phyloP scores from a whole-genome alignment of 2,797 vertebrate species.

The Falco biarmicus region DNA sequence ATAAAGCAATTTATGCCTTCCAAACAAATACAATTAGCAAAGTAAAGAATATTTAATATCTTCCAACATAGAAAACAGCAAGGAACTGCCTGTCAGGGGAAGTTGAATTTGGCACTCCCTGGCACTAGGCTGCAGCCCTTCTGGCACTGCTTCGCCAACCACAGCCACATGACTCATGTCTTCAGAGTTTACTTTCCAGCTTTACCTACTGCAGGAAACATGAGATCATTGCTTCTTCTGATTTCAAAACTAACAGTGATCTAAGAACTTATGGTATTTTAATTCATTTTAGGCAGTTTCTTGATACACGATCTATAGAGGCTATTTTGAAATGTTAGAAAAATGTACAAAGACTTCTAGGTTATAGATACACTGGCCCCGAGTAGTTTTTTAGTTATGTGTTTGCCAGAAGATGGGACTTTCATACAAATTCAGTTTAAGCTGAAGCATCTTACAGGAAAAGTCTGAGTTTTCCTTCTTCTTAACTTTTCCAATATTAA shows the following conservation, averaged over 20 bases:
- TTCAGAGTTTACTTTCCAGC: background rate
- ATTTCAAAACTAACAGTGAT: background rate
- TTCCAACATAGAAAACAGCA: background rate
- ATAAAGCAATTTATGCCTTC: background rate
- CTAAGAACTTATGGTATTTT: background rate
- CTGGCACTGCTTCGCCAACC: rapidly evolving
- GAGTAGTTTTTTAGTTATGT: background rate
- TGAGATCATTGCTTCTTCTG: background rate
- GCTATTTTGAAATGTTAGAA: background rate
- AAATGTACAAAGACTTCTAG: background rate
- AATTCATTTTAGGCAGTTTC: background rate
- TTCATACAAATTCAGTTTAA: background rate
- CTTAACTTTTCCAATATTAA: background rate
- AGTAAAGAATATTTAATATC: background rate
- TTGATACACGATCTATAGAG: background rate
- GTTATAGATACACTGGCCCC: background rate
- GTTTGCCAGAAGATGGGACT: background rate
- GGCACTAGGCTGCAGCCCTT: background rate
- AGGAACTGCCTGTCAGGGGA: background rate
- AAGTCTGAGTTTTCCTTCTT: background rate
- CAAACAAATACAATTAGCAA: background rate
- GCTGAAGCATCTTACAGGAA: background rate
- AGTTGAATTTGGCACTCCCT: background rate
- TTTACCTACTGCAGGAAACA: background rate
- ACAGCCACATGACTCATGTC: background rate